Base-by-base conservation (phyloP, 2,797 vertebrate genomes). In the Antrozous pallidus region DNA sequence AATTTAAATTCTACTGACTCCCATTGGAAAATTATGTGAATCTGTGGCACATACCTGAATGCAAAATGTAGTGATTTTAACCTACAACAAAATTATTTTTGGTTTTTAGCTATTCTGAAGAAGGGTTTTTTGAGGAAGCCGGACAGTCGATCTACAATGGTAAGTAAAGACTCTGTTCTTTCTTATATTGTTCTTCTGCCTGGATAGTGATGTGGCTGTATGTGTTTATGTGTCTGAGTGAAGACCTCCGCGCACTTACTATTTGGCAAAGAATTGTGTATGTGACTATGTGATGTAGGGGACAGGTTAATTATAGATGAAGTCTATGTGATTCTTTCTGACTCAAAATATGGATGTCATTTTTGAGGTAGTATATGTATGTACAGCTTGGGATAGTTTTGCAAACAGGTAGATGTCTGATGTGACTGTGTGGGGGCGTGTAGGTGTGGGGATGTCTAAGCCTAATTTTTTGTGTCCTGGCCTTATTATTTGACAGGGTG, bases 401-500 rank as follows among this genome's bases (percentile, higher is more conserved):
- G 26, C 31, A 91, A 87, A 85, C 4, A 74, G 61, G 6, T 78
- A 14, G 47, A 42, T 81, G 20, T 78, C 22, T 79, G 65, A 22
- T 80, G 28, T 49, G 18, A 87, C 40, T 93, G 11, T 38, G 2
- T 16, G 51, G 26, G 70, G 65, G 26, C 36, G 45, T 22, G 24
- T 28, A 10, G 42, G 9, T 5, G 3, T 6, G 20, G 20, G 12
- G 47, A 17, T 65, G 0, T 42, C 12, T 47, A 36, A 75, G 13
- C 18, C 61, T 94, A 58, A 54, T 89, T 96, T 88, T 71, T 63
- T 69, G 12, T 83, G 33, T 80, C 6, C 42, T 67, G 36, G 36
- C 24, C 28, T 77, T 38, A 51, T 93, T 86, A 28, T 85, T 83
- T 95, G 92, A 40, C 96, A 99, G 99, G 98, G 33, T 96, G 97